Evolutionary conservation across 2,113 vertebrate genomes (phyloP).

Genomic region (Corvus moneduloides): DNA sequence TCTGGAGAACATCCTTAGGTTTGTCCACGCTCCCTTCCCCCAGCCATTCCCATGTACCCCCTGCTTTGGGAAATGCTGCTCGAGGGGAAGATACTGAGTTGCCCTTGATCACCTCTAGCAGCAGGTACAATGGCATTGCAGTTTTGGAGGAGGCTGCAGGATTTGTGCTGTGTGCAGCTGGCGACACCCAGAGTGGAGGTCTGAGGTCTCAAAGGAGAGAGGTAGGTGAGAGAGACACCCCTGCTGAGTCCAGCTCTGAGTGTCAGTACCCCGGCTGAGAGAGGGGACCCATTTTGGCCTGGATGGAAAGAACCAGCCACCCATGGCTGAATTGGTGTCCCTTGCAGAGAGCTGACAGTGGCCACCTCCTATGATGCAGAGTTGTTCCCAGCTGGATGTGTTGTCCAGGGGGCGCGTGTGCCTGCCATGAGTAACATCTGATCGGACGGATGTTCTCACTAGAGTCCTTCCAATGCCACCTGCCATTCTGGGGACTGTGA

Average conservation of each 20-base stretch:
- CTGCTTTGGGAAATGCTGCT: conserved; percentile 65
- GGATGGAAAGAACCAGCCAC: conserved; percentile 55
- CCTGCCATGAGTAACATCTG: conserved; percentile 28
- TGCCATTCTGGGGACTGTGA: conserved; percentile 59
- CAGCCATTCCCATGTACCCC: conserved; percentile 52
- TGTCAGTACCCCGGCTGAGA: conserved; percentile 13
- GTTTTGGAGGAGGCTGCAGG: conserved; percentile 73
- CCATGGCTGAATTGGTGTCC: conserved; percentile 42
- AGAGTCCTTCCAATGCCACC: conserved; percentile 28
- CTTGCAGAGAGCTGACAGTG: not conserved
- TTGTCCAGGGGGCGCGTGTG: not conserved
- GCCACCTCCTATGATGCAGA: not conserved
- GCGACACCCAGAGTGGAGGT: conserved; percentile 73
- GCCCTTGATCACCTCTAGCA: conserved; percentile 74
- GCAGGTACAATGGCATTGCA: conserved; percentile 72
- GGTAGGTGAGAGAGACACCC: conserved; percentile 74
- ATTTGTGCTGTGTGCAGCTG: conserved; percentile 73
- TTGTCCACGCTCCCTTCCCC: conserved; percentile 23
- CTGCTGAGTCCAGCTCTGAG: conserved; percentile 46
- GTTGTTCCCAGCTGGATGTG: conserved; percentile 14
- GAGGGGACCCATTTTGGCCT: conserved; percentile 40
- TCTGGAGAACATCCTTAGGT: conserved; percentile 35
- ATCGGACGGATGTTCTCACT: not conserved
- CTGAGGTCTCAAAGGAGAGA: conserved; percentile 75
- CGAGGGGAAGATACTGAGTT: conserved; percentile 69